phyloP scores from a whole-genome alignment of 2,797 vertebrate species.

The Fratercula arctica region DNA sequence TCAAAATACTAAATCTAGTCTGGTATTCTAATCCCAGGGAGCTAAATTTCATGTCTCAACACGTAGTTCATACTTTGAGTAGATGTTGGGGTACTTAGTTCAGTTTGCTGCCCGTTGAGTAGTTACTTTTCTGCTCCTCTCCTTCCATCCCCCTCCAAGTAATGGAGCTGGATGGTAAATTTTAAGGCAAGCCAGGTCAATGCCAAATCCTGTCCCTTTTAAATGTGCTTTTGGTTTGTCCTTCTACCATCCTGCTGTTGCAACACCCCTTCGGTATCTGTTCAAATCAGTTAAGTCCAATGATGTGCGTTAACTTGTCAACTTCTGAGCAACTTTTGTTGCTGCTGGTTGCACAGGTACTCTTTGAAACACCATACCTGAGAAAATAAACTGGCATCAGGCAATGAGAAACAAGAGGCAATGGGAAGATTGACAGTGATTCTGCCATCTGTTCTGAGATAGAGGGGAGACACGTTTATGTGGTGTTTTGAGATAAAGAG shows the following conservation, averaged over 20 bases:
- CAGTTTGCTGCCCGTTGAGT: not conserved
- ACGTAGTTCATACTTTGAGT: not conserved
- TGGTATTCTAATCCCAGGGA: not conserved
- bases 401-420: not conserved
- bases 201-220: not conserved
- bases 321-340: not conserved
- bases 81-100: not conserved
- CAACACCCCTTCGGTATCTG: not conserved
- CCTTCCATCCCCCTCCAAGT: not conserved
- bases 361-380: not conserved
- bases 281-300: not conserved
- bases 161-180: not conserved
- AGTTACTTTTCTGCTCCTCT: not conserved
- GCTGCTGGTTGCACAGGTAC: not conserved
- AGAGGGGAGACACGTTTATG: not conserved
- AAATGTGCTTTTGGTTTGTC: not conserved
- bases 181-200: not conserved
- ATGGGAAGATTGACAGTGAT: not conserved
- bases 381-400: not conserved
- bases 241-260: not conserved
- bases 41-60: not conserved
- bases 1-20: not conserved
- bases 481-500: not conserved
- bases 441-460: not conserved
- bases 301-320: not conserved